Conservation (phyloP, 2,797 vertebrate species). For the Anguilla megastoma region DNA sequence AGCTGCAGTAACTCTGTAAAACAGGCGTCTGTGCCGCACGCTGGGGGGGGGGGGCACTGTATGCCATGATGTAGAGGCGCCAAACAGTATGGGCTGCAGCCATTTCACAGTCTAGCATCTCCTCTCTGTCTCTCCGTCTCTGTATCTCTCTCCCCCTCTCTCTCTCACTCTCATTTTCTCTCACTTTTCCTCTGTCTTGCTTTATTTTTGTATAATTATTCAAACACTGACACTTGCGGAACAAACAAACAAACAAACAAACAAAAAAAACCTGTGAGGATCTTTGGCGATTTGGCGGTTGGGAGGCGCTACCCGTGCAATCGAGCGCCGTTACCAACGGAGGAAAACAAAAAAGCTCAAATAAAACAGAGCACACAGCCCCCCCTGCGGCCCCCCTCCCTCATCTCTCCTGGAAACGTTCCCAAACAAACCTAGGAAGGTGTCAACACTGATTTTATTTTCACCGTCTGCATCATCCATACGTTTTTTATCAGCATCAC, state of each 20-base stretch:
- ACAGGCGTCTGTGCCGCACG: not conserved
- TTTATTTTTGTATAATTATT: not conserved
- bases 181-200: no score
- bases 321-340: conserved; percentile 39
- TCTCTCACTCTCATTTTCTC: not conserved
- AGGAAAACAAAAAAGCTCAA: conserved; percentile 34
- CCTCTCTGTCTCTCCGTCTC: no score
- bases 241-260: conserved; percentile 22
- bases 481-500: conserved; percentile 28
- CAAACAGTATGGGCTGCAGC: not conserved
- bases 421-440: conserved; percentile 39
- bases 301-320: conserved; percentile 31
- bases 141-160: no score
- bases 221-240: not conserved
- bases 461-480: conserved; percentile 34
- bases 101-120: not conserved
- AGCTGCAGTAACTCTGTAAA: not conserved
- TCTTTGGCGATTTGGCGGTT: conserved; percentile 66
- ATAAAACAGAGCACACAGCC: conserved; percentile 24
- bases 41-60: not conserved
- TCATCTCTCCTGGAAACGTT: not conserved
- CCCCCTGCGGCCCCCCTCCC: not conserved
- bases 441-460: conserved; percentile 30
- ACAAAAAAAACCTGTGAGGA: conserved; percentile 30
- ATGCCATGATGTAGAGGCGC: not conserved